Evolutionary conservation across 1,140 invertebrate genomes (phyloP).

Genomic region (Steinernema feltiae): DNA sequence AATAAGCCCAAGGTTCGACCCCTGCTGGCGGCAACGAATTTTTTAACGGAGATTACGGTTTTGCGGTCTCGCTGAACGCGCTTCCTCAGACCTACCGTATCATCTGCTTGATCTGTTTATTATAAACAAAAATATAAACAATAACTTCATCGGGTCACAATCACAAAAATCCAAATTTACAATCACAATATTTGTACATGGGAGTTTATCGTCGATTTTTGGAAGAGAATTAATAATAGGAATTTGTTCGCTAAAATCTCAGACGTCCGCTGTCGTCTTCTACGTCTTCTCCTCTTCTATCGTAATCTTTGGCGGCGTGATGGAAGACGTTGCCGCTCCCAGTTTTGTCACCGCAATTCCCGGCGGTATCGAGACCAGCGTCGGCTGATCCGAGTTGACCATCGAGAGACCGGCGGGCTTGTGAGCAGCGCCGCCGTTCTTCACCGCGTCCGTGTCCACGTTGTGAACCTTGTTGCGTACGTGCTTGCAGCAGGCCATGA

Average conservation of each 20-base stretch:
- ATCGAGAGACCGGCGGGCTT: background rate
- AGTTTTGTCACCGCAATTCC: background rate
- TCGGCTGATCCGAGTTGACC: background rate
- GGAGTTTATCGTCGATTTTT: background rate
- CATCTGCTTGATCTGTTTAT: too few species aligned
- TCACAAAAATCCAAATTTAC: too few species aligned
- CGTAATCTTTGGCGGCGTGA: background rate
- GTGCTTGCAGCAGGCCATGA: background rate
- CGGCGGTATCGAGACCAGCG: background rate
- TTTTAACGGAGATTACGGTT: too few species aligned
- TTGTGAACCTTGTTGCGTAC: conserved; percentile 4
- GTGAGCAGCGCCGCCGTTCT: background rate
- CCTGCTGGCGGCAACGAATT: conserved; percentile 29
- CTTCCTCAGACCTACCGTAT: too few species aligned
- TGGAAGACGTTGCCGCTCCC: too few species aligned
- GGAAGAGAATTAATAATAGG: background rate
- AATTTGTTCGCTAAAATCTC: background rate
- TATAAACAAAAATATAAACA: conserved; percentile 16
- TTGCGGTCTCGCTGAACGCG: too few species aligned
- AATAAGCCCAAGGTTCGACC: conserved; percentile 36
- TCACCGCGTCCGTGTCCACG: background rate
- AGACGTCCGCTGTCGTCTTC: background rate
- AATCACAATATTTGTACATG: conserved; percentile 12
- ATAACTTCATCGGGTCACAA: conserved; percentile 7
- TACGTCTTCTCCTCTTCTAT: background rate